Conservation (phyloP, 2,113 vertebrate species). For the Paedocypris sp. region DNA sequence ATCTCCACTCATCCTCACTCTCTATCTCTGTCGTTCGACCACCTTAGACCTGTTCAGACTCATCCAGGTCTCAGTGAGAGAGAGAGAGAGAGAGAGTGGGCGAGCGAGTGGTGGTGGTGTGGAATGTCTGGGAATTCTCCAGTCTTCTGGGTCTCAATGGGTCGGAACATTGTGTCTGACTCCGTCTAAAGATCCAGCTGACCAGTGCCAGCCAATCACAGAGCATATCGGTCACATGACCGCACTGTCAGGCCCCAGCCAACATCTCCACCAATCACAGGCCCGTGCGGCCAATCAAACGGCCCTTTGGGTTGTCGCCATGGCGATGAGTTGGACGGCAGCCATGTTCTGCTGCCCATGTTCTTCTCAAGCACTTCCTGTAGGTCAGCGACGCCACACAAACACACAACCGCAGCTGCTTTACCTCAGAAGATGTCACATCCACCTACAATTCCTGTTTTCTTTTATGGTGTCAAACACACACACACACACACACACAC, state of each 20-base stretch:
- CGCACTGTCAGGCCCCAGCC: not conserved
- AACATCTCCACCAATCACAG: constrained; percentile 11
- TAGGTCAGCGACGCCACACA: constrained; percentile 27
- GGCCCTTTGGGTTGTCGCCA: constrained; percentile 25
- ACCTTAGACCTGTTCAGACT: constrained; percentile 45
- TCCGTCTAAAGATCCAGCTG: not conserved
- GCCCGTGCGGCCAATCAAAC: constrained; percentile 12
- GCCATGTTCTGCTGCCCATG: constrained; percentile 27
- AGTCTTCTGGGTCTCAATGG: not conserved
- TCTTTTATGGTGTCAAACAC: too few species aligned
- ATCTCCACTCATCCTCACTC: constrained; percentile 15
- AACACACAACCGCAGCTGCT: constrained; percentile 8
- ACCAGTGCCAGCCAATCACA: not conserved
- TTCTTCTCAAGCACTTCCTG: constrained; percentile 26
- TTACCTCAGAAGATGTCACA: not conserved
- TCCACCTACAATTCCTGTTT: not conserved
- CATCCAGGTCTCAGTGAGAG: too few species aligned
- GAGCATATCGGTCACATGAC: constrained; percentile 7
- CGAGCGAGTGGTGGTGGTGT: not conserved
- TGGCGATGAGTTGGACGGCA: constrained; percentile 30
- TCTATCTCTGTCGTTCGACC: too few species aligned
- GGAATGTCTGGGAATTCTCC: constrained; percentile 1
- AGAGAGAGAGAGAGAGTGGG: too few species aligned
- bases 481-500: too few species aligned
- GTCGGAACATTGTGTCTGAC: constrained; percentile 8